Evolutionary conservation across 2,888 invertebrate species (phyloP), one percentile per base, ranked within the genome.

Genomic region (Drosophila meridiana): DNA sequence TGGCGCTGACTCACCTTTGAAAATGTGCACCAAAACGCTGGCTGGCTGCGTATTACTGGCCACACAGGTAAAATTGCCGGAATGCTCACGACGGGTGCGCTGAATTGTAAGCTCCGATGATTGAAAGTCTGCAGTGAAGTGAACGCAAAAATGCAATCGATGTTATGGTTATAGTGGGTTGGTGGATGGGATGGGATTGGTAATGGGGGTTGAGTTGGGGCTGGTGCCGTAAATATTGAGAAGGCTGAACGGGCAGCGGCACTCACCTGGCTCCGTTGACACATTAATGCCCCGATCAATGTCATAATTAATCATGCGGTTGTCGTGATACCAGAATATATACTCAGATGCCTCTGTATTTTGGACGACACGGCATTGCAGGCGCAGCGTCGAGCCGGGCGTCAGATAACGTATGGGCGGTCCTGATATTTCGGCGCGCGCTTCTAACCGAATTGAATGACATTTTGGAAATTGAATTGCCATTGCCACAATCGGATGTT

Each of bases 231-330:
- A 38, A 53, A 53, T 52, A 36, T 28, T 40, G 40, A 0, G 3
- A 30, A 13, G 56, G 40, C 56, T 20, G 40, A 1, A 30, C 9
- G 28, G 40, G n/a, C 38, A 50, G 50, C 50, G 32, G n/a, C 20
- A 94, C 86, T 96, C 95, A 91, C 95, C 95, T 63, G 94, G 94
- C 43, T 97, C 97, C 7, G 97, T 97, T 70, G 97, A 97, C 63
- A 98, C 97, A 93, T 97, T 97, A 91, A 97, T 96, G 65, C 97
- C 97, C 71, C 96, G 95, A 91, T 97, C 97, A 50, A 95, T 95
- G 93, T 98, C 97, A 93, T 97, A 98, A 94, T 98, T 98, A 92
- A 98, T 97, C 97, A 98, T 97, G 80, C 97, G 95, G 91, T 96
- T 96, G 94, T 97, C 97, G 94, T 97, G 96, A 92, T 97, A 97